Evolutionary conservation across 2,888 invertebrate species (phyloP).

Genomic region (Drosophila ezoana): DNA sequence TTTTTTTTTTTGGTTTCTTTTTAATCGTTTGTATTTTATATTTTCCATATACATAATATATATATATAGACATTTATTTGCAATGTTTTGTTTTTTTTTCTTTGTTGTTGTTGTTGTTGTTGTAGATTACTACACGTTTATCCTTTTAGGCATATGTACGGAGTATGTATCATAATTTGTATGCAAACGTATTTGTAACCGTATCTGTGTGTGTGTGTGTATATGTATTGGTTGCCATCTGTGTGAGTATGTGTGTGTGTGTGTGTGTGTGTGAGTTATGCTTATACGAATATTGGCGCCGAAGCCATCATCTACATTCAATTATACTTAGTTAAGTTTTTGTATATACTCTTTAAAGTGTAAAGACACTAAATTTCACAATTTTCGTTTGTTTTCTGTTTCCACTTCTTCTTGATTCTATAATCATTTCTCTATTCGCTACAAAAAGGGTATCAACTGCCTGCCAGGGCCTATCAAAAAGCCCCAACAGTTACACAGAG

Average conservation of each 20-base stretch:
- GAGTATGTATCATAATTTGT: constrained; percentile 63
- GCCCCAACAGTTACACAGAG: neutral
- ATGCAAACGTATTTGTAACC: constrained; percentile 35
- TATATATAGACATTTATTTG: constrained; percentile 76
- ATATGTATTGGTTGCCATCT: neutral
- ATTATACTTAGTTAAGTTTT: constrained; percentile 58
- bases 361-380: constrained; percentile 84
- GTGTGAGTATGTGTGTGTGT: constrained; percentile 19
- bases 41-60: constrained; percentile 70
- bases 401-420: constrained; percentile 40
- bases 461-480: too few species aligned
- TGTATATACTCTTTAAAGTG: constrained; percentile 77
- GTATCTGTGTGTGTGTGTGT: constrained; percentile 32
- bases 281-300: constrained; percentile 47
- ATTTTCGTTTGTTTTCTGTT: constrained; percentile 71
- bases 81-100: constrained; percentile 46
- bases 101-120: constrained; percentile 15
- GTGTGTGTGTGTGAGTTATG: constrained; percentile 42
- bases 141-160: constrained; percentile 76
- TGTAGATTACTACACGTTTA: constrained; percentile 75
- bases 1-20: constrained; percentile 34
- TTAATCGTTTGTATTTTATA: constrained; percentile 41
- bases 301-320: constrained; percentile 54
- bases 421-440: constrained; percentile 40
- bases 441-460: constrained; percentile 35